Percentiles rank a stretch among this genome's conserved stretches.
phyloP scores from a whole-genome alignment of 2,888 invertebrate species.

The Noctua janthe region DNA sequence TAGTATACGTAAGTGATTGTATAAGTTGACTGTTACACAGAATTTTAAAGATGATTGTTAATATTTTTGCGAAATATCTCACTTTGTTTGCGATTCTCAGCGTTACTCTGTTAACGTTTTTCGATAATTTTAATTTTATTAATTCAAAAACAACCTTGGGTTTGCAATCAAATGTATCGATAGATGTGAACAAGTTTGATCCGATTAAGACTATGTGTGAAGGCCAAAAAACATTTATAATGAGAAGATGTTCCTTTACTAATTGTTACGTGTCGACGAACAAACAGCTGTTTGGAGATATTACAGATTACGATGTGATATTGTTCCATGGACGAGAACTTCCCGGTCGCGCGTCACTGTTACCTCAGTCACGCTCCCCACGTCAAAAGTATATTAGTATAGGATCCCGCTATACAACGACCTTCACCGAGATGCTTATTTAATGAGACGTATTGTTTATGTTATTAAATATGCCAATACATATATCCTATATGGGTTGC shows the following conservation, averaged over 20 bases:
- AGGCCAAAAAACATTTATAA: conserved; percentile 73
- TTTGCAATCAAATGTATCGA: too few species aligned
- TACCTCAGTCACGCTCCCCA: conserved; percentile 71
- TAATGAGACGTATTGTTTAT: too few species aligned
- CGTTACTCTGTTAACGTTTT: conserved; percentile 19
- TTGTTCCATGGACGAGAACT: conserved; percentile 78
- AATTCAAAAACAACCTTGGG: neutral
- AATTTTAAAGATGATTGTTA: conserved; percentile 8
- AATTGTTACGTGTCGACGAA: conserved; percentile 79
- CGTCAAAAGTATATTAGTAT: conserved; percentile 62
- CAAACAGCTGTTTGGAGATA: conserved; percentile 66
- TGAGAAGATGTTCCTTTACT: conserved; percentile 72
- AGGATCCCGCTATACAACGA: too few species aligned
- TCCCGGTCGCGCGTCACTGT: neutral
- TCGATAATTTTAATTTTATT: conserved; percentile 14
- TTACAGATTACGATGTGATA: conserved; percentile 76
- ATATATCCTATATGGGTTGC: too few species aligned
- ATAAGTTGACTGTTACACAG: neutral
- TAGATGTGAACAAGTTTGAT: conserved; percentile 61
- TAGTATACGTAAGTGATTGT: neutral
- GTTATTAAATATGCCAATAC: too few species aligned
- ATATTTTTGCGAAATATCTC: conserved; percentile 17
- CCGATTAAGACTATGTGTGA: conserved; percentile 70
- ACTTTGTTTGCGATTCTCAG: conserved; percentile 12
- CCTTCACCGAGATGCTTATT: too few species aligned